Evolutionary conservation across 2,888 invertebrate genomes (phyloP).

Genomic region (Cabera pusaria): DNA sequence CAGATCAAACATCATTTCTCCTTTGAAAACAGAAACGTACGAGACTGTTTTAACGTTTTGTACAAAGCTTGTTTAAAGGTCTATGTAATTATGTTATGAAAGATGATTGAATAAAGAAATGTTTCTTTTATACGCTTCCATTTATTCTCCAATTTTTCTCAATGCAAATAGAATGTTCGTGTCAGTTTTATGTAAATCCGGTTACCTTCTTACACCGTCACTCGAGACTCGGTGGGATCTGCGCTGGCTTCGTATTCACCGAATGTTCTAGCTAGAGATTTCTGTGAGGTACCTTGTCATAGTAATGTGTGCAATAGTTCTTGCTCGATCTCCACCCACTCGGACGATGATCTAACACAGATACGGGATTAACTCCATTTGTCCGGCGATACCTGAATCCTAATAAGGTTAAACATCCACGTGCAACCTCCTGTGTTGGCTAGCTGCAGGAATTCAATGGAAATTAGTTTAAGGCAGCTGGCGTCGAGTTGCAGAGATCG

Average conservation of each 20-base stretch:
- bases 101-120: not conserved
- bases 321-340: not conserved
- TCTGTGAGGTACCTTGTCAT: slow-evolving; percentile 8
- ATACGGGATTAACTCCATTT: slow-evolving; percentile 13
- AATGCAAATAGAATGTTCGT: no score
- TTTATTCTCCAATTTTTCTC: no score
- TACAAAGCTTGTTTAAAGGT: slow-evolving; percentile 4
- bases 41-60: slow-evolving; percentile 8
- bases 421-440: slow-evolving; percentile 7
- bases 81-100: not conserved
- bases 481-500: no score
- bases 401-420: slow-evolving; percentile 15
- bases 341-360: slow-evolving; percentile 8
- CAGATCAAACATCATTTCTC: slow-evolving; percentile 21
- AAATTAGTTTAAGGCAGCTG: no score
- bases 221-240: no score
- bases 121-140: no score
- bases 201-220: no score
- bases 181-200: no score
- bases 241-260: no score
- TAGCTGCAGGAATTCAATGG: slow-evolving; percentile 10
- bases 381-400: slow-evolving; percentile 8
- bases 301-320: not conserved
- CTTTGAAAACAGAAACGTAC: slow-evolving; percentile 17
- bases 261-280: no score